Evolutionary conservation across 2,888 invertebrate genomes (phyloP), one percentile per base, ranked within the genome.

Genomic region (Ichneumoninae sp.): DNA sequence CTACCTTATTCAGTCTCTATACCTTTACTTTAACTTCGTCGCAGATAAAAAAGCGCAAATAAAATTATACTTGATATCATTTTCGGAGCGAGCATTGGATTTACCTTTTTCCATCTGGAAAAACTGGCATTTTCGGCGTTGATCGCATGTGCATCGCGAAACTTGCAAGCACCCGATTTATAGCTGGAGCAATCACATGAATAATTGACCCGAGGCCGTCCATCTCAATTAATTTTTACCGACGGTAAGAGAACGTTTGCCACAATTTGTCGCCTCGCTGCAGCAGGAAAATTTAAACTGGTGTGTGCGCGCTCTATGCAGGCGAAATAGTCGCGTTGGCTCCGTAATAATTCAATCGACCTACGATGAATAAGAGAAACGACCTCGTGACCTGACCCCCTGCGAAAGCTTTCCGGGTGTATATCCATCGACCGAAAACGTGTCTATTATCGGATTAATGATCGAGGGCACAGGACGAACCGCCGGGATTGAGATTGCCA

Each of bases 401-500:
- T 50, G 19, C 6, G 22, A 22, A 60, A 33, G 7, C 22, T 22
- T 57, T 26, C 57, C 26, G 57, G 22, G 44, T 30, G n/a, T 66
- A 57, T 8, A 65, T 54, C 13, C 40, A 19, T 30, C 57, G 36
- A 57, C 60, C 52, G 66, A 80, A 83, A 80, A 10, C 5, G 65
- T 68, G 66, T 19, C 80, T 40, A 54, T 68, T 54, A 68, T 83
- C 74, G 80, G 57, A 70, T 76, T 47, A 79, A 71, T 74, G 52
- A 62, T 62, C 44, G 69, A 8, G n/a, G 36, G 26, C 40, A 57
- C 57, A 13, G 57, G 22, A 26, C 57, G 16, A 10, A 6, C 19
- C n/a, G 62, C 40, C 44, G 50, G 36, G 7, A 74, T 36, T 19
- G 50, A n/a, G 13, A 47, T 66, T 33, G 22, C 47, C 44, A 44